Evolutionary conservation across 2,113 vertebrate species (phyloP).

Genomic region (Raja brachyura): DNA sequence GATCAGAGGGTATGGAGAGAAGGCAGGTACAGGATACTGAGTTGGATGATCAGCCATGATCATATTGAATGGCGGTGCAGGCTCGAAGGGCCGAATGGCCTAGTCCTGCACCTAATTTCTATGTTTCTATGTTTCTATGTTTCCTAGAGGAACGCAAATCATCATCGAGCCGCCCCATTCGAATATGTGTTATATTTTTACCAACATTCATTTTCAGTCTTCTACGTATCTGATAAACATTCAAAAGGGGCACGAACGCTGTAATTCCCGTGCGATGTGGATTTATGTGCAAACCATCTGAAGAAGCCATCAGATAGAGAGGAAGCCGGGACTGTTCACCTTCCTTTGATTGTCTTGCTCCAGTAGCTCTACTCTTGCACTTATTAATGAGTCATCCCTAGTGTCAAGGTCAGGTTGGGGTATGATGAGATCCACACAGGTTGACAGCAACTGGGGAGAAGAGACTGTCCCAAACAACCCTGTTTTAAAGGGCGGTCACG

Average conservation of each 20-base stretch:
- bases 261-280: neutral
- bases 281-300: slow-evolving; percentile 51
- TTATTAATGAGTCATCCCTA: neutral
- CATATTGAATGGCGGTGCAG: too few relatives aligned
- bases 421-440: slow-evolving; percentile 26
- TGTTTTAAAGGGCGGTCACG: too few relatives aligned
- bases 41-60: too few relatives aligned
- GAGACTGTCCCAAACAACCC: slow-evolving; percentile 10
- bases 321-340: slow-evolving; percentile 64
- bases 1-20: too few relatives aligned
- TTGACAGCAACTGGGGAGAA: slow-evolving; percentile 22
- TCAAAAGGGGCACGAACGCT: neutral
- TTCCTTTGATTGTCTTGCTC: slow-evolving; percentile 65
- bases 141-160: too few relatives aligned
- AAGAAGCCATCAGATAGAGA: slow-evolving; percentile 51
- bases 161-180: neutral
- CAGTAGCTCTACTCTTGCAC: slow-evolving; percentile 46
- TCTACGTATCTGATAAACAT: neutral
- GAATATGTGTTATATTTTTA: neutral
- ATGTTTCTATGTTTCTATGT: too few relatives aligned
- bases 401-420: slow-evolving; percentile 31
- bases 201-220: neutral
- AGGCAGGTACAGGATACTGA: too few relatives aligned
- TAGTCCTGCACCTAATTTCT: too few relatives aligned
- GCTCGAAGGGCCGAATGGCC: too few relatives aligned